Conservation (phyloP, 2,888 invertebrate genomes). For the Lochmaea crataegi region DNA sequence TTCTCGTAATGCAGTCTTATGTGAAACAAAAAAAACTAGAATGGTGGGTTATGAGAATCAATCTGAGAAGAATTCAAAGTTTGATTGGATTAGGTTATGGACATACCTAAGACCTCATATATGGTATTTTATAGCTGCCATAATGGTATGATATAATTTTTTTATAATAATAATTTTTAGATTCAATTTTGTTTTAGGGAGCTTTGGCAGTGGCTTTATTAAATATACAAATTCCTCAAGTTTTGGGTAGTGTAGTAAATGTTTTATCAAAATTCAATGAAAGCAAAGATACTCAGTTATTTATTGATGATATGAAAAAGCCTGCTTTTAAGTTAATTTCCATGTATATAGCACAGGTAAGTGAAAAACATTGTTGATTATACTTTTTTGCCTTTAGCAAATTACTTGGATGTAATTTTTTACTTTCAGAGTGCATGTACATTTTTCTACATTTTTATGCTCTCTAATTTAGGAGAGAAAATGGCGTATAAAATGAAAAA, state of each 20-base stretch:
- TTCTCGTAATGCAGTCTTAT: conserved; percentile 53
- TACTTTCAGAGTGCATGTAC: conserved; percentile 78
- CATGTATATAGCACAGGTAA: conserved; percentile 81
- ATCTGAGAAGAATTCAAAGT: conserved; percentile 70
- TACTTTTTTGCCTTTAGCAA: neutral
- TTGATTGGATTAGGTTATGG: conserved; percentile 84
- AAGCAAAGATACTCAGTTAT: conserved; percentile 66
- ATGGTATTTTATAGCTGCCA: conserved; percentile 80
- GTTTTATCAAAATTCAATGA: conserved; percentile 73
- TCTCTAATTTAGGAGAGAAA: conserved; percentile 90
- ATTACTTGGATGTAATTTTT: conserved; percentile 50
- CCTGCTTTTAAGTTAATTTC: conserved; percentile 77
- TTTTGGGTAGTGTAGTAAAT: conserved; percentile 87
- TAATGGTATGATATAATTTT: conserved; percentile 73
- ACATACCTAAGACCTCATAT: conserved; percentile 80
- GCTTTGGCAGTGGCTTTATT: conserved; percentile 88
- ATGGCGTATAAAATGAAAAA: conserved; percentile 85
- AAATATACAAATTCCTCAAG: conserved; percentile 89
- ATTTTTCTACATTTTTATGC: conserved; percentile 87
- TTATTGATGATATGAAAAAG: conserved; percentile 72
- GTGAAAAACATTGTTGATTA: neutral
- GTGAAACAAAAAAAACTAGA: conserved; percentile 57
- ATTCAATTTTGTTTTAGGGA: conserved; percentile 72
- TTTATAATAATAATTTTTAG: neutral
- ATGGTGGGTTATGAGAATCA: conserved; percentile 57